phyloP scores from a whole-genome alignment of 2,113 vertebrate genomes.

The Hemiprocne comata region DNA sequence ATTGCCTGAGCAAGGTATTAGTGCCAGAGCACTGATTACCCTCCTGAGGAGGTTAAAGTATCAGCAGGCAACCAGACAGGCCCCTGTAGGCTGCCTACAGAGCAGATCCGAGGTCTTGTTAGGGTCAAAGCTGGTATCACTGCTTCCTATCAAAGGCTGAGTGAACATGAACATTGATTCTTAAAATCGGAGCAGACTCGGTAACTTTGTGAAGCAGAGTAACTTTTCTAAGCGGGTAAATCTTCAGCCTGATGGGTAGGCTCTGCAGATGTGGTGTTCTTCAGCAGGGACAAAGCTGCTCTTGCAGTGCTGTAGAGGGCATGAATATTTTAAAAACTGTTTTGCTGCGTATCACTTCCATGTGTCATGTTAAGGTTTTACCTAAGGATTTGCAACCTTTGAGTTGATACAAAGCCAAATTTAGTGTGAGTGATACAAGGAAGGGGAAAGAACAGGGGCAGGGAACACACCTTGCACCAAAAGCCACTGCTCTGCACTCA shows the following conservation, averaged over 20 bases:
- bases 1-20: neutral
- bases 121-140: neutral
- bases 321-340: too few species aligned
- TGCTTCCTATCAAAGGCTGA: neutral
- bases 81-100: neutral
- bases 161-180: neutral
- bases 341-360: neutral
- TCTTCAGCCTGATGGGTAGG: neutral
- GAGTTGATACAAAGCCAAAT: neutral
- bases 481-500: neutral
- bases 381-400: neutral
- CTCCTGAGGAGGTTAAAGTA: neutral
- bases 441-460: fast-evolving
- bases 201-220: neutral
- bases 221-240: neutral
- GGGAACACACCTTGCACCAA: fast-evolving
- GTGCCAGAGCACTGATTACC: neutral
- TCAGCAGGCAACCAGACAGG: neutral
- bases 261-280: neutral
- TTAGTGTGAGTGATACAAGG: neutral
- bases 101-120: neutral
- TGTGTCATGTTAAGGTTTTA: neutral
- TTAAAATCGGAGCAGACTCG: neutral
- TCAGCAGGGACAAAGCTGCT: neutral
- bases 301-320: fast-evolving